Percentiles rank a stretch among this genome's conserved stretches.
Evolutionary conservation across 2,113 vertebrate species (phyloP).

Genomic region (Dissostichus mawsoni): DNA sequence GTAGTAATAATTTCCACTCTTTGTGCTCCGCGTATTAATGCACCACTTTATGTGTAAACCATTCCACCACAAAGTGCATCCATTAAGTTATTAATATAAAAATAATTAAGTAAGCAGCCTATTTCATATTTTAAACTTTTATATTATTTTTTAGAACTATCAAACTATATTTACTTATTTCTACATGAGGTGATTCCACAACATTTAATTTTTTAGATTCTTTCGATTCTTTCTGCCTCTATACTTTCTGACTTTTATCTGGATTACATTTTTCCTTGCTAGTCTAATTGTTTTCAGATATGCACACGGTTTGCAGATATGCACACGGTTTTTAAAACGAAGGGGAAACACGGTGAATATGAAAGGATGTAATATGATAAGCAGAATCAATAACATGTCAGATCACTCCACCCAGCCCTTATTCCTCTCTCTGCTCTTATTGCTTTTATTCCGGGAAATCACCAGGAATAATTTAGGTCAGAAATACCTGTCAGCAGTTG

Average conservation of each 20-base stretch:
- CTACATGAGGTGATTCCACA: too few species aligned
- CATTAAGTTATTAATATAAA: background rate
- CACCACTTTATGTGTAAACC: background rate
- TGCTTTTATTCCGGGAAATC: slow-evolving; percentile 62
- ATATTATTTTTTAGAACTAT: background rate
- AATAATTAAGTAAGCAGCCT: background rate
- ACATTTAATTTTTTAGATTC: background rate
- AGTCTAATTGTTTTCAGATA: background rate
- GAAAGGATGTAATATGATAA: slow-evolving; percentile 62
- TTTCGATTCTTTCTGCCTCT: background rate
- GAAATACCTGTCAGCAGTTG: slow-evolving; percentile 56
- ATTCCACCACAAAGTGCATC: background rate
- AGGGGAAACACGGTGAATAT: slow-evolving; percentile 38
- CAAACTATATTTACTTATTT: background rate
- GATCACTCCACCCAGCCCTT: slow-evolving; percentile 36
- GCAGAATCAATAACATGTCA: slow-evolving; percentile 64
- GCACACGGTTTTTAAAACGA: background rate
- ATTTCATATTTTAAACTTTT: background rate
- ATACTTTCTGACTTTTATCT: background rate
- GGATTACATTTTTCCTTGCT: background rate
- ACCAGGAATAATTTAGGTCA: slow-evolving; percentile 67
- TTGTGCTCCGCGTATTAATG: background rate
- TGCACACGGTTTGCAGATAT: background rate
- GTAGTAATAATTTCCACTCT: background rate
- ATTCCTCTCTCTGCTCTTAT: slow-evolving; percentile 22